Evolutionary conservation across 2,113 vertebrate genomes (phyloP).

Genomic region (Felis catus): F.catus_Fca126_mat1.0 CM031424.1:90145001-90145500

Average conservation of each 20-base stretch:
- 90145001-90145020: not conserved
- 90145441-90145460: not conserved
- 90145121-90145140: rapidly evolving
- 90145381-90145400: not conserved
- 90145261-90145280: not conserved
- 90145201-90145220: not conserved
- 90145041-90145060: not conserved
- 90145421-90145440: not conserved
- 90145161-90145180: not conserved
- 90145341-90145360: not conserved
- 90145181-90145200: rapidly evolving
- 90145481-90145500: not conserved
- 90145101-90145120: not conserved
- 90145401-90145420: not conserved
- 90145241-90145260: not conserved
- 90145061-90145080: not conserved
- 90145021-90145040: not conserved
- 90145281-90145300: not conserved
- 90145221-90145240: not conserved
- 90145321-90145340: not conserved
- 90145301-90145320: rapidly evolving
- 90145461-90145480: not conserved
- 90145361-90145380: not conserved
- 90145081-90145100: rapidly evolving
- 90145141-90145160: rapidly evolving